Conservation (phyloP, 2,113 vertebrate species). For the Rallus limicola region DNA sequence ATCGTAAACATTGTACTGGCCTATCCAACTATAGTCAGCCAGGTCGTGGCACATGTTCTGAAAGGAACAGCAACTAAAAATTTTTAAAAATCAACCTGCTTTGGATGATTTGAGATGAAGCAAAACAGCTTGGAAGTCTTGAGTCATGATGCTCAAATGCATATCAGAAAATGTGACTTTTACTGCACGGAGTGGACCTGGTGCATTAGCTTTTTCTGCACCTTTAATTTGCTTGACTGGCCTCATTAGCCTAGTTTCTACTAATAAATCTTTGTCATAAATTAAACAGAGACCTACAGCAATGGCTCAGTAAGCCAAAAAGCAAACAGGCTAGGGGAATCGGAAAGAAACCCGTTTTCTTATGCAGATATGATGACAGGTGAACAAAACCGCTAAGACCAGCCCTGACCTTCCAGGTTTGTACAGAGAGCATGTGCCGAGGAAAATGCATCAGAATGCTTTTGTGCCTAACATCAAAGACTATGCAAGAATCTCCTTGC, state of each 20-base stretch:
- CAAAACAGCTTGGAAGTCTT: neutral
- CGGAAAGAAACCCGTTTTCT: neutral
- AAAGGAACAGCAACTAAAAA: neutral
- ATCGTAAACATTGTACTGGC: neutral
- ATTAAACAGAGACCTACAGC: neutral
- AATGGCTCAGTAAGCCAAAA: neutral
- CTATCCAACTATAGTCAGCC: neutral
- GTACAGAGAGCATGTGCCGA: neutral
- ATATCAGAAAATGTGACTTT: neutral
- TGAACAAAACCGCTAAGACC: neutral
- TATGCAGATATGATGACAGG: neutral
- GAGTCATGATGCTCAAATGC: neutral
- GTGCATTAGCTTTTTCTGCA: neutral
- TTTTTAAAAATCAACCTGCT: neutral
- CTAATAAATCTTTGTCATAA: neutral
- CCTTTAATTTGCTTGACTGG: neutral
- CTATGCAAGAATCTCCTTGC: neutral
- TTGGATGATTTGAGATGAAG: neutral
- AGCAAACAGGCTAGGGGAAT: neutral
- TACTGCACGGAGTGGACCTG: fast-evolving
- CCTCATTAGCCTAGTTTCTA: neutral
- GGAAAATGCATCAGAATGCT: neutral
- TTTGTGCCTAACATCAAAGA: neutral
- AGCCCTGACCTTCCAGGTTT: neutral
- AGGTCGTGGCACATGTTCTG: neutral